Evolutionary conservation across 53 echinoderm and acorn worm genomes (phyloP), one percentile per base, ranked within the genome.

Genomic region (Arbacia lixula): DNA sequence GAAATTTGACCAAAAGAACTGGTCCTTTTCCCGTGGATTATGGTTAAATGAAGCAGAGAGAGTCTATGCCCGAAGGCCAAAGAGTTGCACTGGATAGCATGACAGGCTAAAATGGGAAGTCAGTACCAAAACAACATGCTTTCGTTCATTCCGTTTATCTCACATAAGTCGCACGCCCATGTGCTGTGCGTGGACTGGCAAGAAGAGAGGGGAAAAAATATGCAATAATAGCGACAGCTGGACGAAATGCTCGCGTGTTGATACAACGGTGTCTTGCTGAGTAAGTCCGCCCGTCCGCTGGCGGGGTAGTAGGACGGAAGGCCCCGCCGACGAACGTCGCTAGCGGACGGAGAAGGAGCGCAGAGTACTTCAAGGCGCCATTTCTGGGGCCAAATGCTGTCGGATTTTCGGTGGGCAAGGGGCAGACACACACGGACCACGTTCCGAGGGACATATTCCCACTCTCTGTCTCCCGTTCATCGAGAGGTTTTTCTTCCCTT

Each of bases 141-240:
- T n/a, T n/a, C n/a, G n/a, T n/a, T n/a, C n/a, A n/a, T n/a, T n/a
- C n/a, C n/a, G n/a, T n/a, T n/a, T n/a, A n/a, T n/a, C n/a, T n/a
- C n/a, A n/a, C n/a, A n/a, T n/a, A n/a, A n/a, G n/a, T n/a, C n/a
- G n/a, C n/a, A n/a, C n/a, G n/a, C n/a, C n/a, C n/a, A n/a, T n/a
- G n/a, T n/a, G n/a, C n/a, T n/a, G n/a, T n/a, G n/a, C n/a, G 20
- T 11, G 20, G 57, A 5, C 12, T 56, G 57, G 21, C 21, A 56
- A 21, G 21, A 5, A 56, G 21, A 56, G 12, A 21, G 57, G 20
- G 57, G 58, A 21, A 21, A 30, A 35, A 79, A 60, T 60, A 46
- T 63, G 63, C 63, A 81, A 81, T 81, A 81, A 81, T 81, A 81
- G 64, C 64, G 82, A 81, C 82, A 81, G 62, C 82, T 81, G 82